Base-by-base conservation (phyloP, 2,888 invertebrate genomes). In the Drosophila atripex region DNA sequence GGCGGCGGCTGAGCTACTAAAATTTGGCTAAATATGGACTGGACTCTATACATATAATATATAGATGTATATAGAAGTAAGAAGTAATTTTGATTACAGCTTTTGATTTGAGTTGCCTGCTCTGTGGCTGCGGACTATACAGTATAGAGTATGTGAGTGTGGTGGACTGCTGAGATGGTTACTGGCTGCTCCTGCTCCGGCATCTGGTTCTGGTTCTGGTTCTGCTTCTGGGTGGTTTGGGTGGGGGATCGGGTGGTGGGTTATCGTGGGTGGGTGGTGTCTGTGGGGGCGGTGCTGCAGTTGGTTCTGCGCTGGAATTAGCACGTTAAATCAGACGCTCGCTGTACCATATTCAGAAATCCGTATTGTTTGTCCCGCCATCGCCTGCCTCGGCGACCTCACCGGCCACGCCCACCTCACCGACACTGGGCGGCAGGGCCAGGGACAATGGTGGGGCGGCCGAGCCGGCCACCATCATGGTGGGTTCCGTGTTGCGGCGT, bases 401-500 rank as follows among this genome's bases (percentile, higher is more conserved):
- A 25, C 84, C 90, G 61, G 85, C 85, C 60, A 91, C 89, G 41
- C 85, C 90, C 73, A 79, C 76, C 64, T 88, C 87, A 28, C 78
- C 86, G 39, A 88, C 78, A 30, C 86, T 79, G 25, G 86, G 80
- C 70, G 92, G 91, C 75, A 92, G 90, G 76, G 91, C 91, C 83
- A 91, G 89, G 61, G 92, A 92, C 83, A 92, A 90, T 76, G 90
- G 91, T 61, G 92, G 91, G 66, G 91, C 87, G 64, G 90, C 89
- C 71, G 91, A 86, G 66, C 90, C 90, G 51, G 89, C 92, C 92
- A 92, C 92, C 80, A 92, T 91, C 95, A 95, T 95, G 88, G 94
- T 94, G 86, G 96, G 95, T 93, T 97, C 97, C 87, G 97, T 97
- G 93, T 98, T 97, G 91, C 98, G 95, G 88, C 98, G 94, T 93